These are phyloP conservation scores for Conopomorpha cramerella DNA, from an alignment of 1,140 invertebrate genomes.

Conservation along the genomic window DNA sequence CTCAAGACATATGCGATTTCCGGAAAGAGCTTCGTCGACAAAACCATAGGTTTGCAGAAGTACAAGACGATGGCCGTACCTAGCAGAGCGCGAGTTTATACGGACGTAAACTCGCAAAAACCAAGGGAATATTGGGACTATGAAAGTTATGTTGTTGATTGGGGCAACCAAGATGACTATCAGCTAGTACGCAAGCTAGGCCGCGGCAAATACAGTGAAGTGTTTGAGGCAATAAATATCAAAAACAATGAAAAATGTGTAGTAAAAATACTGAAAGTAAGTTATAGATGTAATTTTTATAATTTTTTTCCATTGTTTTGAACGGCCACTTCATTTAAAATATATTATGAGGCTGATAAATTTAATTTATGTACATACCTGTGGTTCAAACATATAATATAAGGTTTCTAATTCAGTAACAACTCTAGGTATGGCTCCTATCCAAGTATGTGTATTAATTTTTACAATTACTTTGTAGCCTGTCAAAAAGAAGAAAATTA, in stretches of 20 bases:
- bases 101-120: conserved; percentile 97
- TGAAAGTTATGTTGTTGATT: conserved; percentile 97
- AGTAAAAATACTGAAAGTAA: conserved; percentile 99
- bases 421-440: no score
- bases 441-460: no score
- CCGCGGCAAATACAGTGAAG: conserved; percentile 99
- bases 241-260: conserved; percentile 99
- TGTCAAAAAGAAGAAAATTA: conserved; percentile 99
- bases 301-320: no score
- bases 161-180: conserved; percentile 99
- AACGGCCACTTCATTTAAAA: no score
- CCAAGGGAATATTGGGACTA: conserved; percentile 99
- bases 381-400: no score
- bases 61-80: conserved; percentile 80
- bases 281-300: no score
- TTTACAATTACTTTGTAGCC: conserved; percentile 81
- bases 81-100: conserved; percentile 95
- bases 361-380: no score
- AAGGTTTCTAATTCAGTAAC: no score
- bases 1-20: conserved; percentile 57
- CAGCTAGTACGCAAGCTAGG: conserved; percentile 98
- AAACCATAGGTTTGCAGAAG: conserved; percentile 48
- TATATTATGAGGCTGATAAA: no score
- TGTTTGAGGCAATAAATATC: conserved; percentile 99
- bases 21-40: conserved; percentile 52